These are phyloP conservation scores for Pediacus dermestoides DNA, from an alignment of 2,888 invertebrate species.

Conservation along the genomic window DNA sequence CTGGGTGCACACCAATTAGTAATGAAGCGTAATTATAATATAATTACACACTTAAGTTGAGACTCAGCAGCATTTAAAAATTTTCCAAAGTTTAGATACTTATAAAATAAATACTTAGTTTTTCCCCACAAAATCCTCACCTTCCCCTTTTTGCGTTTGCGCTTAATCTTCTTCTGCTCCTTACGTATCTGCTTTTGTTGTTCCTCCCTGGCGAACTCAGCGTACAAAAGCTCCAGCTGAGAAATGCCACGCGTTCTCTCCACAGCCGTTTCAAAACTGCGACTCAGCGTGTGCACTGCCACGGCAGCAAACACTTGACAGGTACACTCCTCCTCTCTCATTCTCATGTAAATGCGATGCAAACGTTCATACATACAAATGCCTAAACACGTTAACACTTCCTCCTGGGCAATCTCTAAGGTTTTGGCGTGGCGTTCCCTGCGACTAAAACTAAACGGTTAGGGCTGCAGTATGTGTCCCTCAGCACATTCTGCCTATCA, in stretches of 20 bases:
- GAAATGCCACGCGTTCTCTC: slow-evolving; percentile 80
- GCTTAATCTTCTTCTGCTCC: slow-evolving; percentile 81
- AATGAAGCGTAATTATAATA: no score
- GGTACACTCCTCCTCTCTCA: slow-evolving; percentile 90
- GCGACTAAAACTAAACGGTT: slow-evolving; percentile 53
- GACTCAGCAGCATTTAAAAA: no score
- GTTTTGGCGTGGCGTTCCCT: slow-evolving; percentile 94
- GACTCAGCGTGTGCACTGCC: slow-evolving; percentile 79
- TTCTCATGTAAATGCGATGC: slow-evolving; percentile 79
- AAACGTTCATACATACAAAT: slow-evolving; percentile 89
- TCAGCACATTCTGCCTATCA: slow-evolving; percentile 7
- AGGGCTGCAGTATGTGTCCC: not conserved
- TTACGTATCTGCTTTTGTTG: slow-evolving; percentile 78
- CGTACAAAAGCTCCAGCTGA: slow-evolving; percentile 82
- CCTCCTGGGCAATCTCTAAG: slow-evolving; percentile 94
- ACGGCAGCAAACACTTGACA: slow-evolving; percentile 89
- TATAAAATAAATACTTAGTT: no score
- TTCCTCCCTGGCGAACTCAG: slow-evolving; percentile 85
- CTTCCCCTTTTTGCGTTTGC: slow-evolving; percentile 69
- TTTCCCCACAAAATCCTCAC: no score
- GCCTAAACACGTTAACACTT: slow-evolving; percentile 90
- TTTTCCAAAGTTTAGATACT: no score
- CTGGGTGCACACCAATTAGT: no score
- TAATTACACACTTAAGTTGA: no score
- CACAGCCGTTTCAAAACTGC: slow-evolving; percentile 86